A percentile compares a stretch with the other conserved stretches of the same genome.
Evolutionary conservation across 2,113 vertebrate genomes (phyloP).

Genomic region (Catagonus wagneri): DNA sequence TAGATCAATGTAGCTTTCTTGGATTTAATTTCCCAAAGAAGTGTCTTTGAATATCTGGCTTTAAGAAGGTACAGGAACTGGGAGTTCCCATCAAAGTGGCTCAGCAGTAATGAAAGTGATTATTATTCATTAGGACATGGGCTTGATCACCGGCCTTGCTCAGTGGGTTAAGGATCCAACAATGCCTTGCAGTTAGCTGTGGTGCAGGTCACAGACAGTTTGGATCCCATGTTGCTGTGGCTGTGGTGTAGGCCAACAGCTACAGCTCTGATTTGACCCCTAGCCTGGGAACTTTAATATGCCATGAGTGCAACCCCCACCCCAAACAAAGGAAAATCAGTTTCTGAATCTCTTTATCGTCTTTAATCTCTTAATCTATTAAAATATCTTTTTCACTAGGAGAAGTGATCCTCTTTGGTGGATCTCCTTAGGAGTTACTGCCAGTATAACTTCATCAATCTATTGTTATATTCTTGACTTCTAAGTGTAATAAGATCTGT

Average conservation of each 20-base stretch:
- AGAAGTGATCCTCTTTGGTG: background rate
- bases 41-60: background rate
- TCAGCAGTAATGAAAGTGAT: too few relatives aligned
- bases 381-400: background rate
- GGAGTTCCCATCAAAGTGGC: too few relatives aligned
- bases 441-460: background rate
- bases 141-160: too few relatives aligned
- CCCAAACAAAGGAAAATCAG: background rate
- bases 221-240: too few relatives aligned
- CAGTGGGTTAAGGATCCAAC: too few relatives aligned
- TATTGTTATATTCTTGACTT: background rate
- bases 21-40: background rate
- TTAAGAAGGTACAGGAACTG: background rate
- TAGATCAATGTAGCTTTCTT: background rate
- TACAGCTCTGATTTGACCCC: too few relatives aligned
- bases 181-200: too few relatives aligned
- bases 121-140: too few relatives aligned
- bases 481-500: background rate
- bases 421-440: background rate
- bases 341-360: background rate
- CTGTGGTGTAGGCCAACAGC: too few relatives aligned
- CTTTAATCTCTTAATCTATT: background rate
- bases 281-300: too few relatives aligned
- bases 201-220: too few relatives aligned
- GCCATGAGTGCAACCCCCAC: too few relatives aligned